These are phyloP conservation scores for Spermophilus dauricus DNA, from an alignment of 2,113 vertebrate species.

Conservation along the genomic window DNA sequence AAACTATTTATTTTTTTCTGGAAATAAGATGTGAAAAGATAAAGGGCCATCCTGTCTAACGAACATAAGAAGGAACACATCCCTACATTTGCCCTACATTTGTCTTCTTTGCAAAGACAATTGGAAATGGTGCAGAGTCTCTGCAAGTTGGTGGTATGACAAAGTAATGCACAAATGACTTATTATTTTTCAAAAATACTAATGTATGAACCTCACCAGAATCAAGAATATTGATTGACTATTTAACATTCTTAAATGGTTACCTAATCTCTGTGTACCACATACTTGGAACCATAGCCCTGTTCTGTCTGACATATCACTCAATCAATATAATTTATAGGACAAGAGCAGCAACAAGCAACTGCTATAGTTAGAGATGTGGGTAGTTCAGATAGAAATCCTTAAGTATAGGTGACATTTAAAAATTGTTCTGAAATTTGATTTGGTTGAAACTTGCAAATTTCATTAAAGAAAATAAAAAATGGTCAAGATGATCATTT, in stretches of 20 bases:
- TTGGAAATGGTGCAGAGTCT: not conserved
- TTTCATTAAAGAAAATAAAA: slow-evolving; percentile 34
- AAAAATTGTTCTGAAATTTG: slow-evolving; percentile 24
- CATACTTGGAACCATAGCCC: not conserved
- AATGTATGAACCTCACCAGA: not conserved
- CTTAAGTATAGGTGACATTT: not conserved
- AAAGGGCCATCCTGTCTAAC: slow-evolving; percentile 8
- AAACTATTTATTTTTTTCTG: not conserved
- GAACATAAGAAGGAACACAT: not conserved
- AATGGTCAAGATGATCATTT: not conserved
- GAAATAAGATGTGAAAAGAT: slow-evolving; percentile 36
- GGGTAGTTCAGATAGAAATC: slow-evolving; percentile 38
- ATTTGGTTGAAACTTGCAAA: not conserved
- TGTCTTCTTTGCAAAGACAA: not conserved
- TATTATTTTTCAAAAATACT: slow-evolving; percentile 43
- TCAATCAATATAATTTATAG: slow-evolving; percentile 73
- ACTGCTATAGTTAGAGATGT: not conserved
- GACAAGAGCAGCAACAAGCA: not conserved
- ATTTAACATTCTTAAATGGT: slow-evolving; percentile 76
- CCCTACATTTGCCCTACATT: not conserved
- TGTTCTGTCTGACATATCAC: slow-evolving; percentile 63
- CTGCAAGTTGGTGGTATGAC: not conserved
- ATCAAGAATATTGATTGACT: slow-evolving; percentile 69
- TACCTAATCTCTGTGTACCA: slow-evolving; percentile 51
- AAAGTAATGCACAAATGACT: not conserved